A percentile compares a stretch with the other conserved stretches of the same genome.
These are phyloP conservation scores for Coracopsis vasa DNA, from an alignment of 2,113 vertebrate species.

Conservation along the genomic window DNA sequence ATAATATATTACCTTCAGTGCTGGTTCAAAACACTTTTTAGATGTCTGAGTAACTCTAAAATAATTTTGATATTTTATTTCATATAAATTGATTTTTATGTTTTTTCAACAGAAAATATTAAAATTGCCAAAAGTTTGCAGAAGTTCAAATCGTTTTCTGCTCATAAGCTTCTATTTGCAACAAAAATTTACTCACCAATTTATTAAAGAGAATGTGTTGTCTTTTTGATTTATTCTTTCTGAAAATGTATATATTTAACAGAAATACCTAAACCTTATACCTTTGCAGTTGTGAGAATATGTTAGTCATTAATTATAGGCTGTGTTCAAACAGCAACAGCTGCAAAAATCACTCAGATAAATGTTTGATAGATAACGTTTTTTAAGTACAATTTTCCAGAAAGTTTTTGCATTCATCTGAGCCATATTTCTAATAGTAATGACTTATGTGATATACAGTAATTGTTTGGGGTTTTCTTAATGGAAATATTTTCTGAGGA, in stretches of 20 bases:
- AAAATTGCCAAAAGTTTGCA: background rate
- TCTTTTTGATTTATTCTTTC: background rate
- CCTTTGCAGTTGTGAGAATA: background rate
- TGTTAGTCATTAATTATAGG: background rate
- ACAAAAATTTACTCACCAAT: background rate
- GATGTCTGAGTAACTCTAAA: background rate
- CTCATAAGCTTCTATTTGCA: background rate
- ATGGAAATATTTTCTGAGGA: background rate
- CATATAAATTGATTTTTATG: background rate
- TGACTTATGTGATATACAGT: fast-evolving
- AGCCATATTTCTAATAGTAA: background rate
- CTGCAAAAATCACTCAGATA: background rate
- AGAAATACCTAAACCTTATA: background rate
- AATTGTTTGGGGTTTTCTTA: background rate
- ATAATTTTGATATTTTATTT: background rate
- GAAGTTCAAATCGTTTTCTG: background rate
- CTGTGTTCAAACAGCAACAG: background rate
- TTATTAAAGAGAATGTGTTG: background rate
- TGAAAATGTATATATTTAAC: background rate
- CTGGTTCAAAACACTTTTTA: background rate
- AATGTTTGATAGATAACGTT: background rate
- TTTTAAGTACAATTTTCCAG: background rate
- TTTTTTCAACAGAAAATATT: background rate
- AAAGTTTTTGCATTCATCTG: background rate
- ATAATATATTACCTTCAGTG: background rate